Evolutionary conservation across 2,888 invertebrate species (phyloP).

Genomic region (Hoplodrina ambigua): DNA sequence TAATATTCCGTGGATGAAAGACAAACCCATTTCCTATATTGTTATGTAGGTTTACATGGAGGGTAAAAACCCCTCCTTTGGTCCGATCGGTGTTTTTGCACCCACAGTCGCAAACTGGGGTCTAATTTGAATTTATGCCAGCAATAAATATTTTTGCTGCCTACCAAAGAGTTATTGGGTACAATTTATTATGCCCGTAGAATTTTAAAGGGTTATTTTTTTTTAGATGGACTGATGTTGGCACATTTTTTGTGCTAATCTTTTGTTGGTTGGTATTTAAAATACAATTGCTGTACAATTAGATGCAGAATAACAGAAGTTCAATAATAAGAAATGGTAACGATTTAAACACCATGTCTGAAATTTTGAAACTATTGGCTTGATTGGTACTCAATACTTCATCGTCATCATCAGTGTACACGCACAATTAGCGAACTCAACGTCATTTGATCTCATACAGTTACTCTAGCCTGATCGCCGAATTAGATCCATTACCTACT

Average conservation of each 20-base stretch:
- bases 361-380: too few species aligned
- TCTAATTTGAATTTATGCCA: slow-evolving; percentile 78
- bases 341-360: not conserved
- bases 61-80: slow-evolving; percentile 58
- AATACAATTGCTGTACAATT: too few species aligned
- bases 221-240: slow-evolving; percentile 20
- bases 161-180: slow-evolving; percentile 71
- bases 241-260: slow-evolving; percentile 28
- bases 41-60: slow-evolving; percentile 17
- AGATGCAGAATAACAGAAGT: not conserved
- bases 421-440: not conserved
- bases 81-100: slow-evolving; percentile 66
- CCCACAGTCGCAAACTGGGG: slow-evolving; percentile 67
- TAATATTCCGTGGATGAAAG: not conserved
- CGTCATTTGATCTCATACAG: not conserved
- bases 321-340: too few species aligned
- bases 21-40: slow-evolving; percentile 3
- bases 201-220: slow-evolving; percentile 62
- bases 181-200: slow-evolving; percentile 64
- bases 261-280: not conserved
- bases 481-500: not conserved
- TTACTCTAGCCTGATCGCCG: not conserved
- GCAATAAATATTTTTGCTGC: slow-evolving; percentile 76
- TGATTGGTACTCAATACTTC: not conserved
- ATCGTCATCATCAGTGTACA: too few species aligned